Percentiles rank a stretch among this genome's conserved stretches.
These are phyloP conservation scores for Gonioctena quinquepunctata DNA, from an alignment of 1,140 invertebrate genomes.

Conservation along the genomic window DNA sequence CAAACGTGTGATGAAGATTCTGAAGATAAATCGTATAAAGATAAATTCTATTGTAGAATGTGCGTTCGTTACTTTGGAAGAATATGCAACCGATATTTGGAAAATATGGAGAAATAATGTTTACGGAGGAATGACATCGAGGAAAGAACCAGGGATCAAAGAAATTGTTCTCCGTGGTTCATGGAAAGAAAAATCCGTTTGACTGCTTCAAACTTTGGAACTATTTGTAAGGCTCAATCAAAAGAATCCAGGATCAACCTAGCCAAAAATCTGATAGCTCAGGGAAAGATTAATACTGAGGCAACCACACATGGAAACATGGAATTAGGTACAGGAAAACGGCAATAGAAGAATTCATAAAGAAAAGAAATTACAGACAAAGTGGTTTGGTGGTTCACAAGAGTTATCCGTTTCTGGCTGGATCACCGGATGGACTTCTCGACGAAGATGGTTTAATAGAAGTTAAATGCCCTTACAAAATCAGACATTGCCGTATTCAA, in stretches of 20 bases:
- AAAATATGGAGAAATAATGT: not conserved
- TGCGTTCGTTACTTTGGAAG: not conserved
- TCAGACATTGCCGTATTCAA: no score
- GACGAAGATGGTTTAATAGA: slow-evolving; percentile 26
- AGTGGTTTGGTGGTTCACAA: slow-evolving; percentile 18
- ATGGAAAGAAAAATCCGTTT: slow-evolving; percentile 14
- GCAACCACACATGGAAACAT: not conserved
- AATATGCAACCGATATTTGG: no score
- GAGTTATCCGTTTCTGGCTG: slow-evolving; percentile 14
- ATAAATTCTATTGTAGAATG: not conserved
- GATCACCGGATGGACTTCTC: slow-evolving; percentile 26
- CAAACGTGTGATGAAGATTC: not conserved
- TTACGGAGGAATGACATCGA: not conserved
- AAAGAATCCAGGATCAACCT: not conserved
- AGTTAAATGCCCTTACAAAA: slow-evolving; percentile 25
- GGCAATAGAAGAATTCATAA: not conserved
- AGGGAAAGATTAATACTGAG: not conserved
- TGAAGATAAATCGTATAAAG: not conserved
- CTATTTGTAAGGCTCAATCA: slow-evolving; percentile 9
- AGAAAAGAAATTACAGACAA: not conserved
- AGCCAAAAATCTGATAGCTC: not conserved
- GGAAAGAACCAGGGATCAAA: not conserved
- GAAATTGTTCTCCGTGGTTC: not conserved
- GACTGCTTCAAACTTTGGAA: slow-evolving; percentile 22
- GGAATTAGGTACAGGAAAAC: slow-evolving; percentile 1